Percentiles rank a stretch among this genome's conserved stretches.
Evolutionary conservation across 2,797 vertebrate species (phyloP).

Genomic region (Betta splendens): DNA sequence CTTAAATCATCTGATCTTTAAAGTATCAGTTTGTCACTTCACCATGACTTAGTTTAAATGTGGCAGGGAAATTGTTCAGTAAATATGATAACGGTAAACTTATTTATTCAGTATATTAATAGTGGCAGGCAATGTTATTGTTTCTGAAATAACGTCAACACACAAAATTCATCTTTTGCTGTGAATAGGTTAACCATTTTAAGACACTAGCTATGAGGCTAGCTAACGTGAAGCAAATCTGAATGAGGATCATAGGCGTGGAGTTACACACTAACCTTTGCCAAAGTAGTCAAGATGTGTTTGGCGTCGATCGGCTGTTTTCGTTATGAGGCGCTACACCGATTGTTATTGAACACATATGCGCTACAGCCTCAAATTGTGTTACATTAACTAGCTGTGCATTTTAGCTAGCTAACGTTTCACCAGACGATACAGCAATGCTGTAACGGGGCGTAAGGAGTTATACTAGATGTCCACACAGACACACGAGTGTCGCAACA

Average conservation of each 20-base stretch:
- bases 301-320: neutral
- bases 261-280: neutral
- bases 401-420: conserved; percentile 2
- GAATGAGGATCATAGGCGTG: neutral
- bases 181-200: neutral
- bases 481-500: neutral
- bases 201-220: neutral
- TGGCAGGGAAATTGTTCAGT: neutral
- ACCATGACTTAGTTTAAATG: neutral
- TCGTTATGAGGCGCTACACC: neutral
- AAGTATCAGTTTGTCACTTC: neutral
- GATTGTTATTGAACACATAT: neutral
- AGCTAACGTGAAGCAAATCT: neutral
- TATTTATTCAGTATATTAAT: too few relatives aligned
- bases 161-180: neutral
- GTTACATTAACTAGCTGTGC: neutral
- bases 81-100: too few relatives aligned
- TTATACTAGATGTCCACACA: neutral
- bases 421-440: neutral
- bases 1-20: neutral
- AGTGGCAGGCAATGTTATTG: too few relatives aligned
- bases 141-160: neutral
- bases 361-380: neutral
- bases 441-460: neutral
- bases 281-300: neutral